Conservation (phyloP, 2,113 vertebrate species). For the Trematocara variabile region DNA sequence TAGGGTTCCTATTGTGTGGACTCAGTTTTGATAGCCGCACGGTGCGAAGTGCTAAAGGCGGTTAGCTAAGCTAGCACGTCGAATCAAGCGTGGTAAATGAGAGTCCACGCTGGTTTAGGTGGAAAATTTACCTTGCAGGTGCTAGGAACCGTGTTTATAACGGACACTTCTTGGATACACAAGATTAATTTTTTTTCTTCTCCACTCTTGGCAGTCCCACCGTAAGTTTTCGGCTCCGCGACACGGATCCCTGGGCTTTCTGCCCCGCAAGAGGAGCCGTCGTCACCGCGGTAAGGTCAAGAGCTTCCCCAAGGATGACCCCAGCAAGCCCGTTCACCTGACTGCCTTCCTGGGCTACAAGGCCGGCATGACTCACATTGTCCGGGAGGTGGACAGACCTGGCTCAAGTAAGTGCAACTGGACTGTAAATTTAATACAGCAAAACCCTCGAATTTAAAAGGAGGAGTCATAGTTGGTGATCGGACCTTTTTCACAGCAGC, state of each 20-base stretch:
- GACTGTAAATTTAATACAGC: not conserved
- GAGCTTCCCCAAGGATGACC: conserved; percentile 96
- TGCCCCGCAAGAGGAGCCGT: conserved; percentile 92
- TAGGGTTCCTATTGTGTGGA: rapidly evolving
- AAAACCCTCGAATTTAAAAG: not conserved
- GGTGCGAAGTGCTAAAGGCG: rapidly evolving
- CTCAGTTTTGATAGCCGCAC: not conserved
- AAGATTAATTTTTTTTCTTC: rapidly evolving
- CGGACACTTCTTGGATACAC: rapidly evolving
- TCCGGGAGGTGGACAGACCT: conserved; percentile 93
- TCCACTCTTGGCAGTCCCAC: conserved; percentile 80
- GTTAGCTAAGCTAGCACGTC: not conserved
- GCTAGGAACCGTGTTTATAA: not conserved
- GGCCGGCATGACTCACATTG: conserved; percentile 98
- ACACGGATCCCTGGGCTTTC: conserved; percentile 93
- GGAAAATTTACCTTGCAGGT: rapidly evolving
- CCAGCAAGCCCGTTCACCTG: conserved; percentile 91
- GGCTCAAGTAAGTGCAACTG: conserved; percentile 83
- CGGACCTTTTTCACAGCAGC: not conserved
- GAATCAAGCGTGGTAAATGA: not conserved
- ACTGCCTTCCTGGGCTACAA: conserved; percentile 97
- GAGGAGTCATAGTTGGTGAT: not conserved
- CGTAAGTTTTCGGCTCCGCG: conserved; percentile 96
- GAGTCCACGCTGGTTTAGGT: not conserved
- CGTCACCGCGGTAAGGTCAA: conserved; percentile 95